Conservation (phyloP, 2,888 invertebrate genomes). For the Scaptomyza caliginosa region DNA sequence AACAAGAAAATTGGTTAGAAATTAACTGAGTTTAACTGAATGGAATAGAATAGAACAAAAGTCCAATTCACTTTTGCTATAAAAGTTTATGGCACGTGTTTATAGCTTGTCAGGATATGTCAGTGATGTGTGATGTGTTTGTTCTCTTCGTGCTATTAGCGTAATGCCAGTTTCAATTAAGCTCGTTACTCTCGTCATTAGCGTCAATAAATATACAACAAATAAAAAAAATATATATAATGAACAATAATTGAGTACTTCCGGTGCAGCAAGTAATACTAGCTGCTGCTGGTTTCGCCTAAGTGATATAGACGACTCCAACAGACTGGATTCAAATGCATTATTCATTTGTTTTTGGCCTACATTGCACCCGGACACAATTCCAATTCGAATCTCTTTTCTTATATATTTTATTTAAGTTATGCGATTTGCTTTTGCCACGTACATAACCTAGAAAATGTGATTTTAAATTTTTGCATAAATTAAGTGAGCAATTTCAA, state of each 20-base stretch:
- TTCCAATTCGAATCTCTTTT: background rate
- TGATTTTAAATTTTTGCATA: constrained; percentile 21
- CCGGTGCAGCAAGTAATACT: constrained; percentile 43
- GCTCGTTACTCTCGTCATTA: constrained; percentile 32
- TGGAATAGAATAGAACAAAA: background rate
- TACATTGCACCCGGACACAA: constrained; percentile 17
- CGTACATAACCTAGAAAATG: constrained; percentile 13
- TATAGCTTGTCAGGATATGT: constrained; percentile 23
- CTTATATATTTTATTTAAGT: background rate
- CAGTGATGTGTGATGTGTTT: background rate
- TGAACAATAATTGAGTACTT: constrained; percentile 51
- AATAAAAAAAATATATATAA: too few relatives aligned
- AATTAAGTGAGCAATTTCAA: constrained; percentile 33
- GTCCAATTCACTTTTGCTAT: background rate
- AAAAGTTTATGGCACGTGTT: background rate
- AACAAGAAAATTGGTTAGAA: too few relatives aligned
- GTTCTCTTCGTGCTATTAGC: background rate
- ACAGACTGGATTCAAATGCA: constrained; percentile 34
- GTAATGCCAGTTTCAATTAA: constrained; percentile 8
- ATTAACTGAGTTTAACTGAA: too few relatives aligned
- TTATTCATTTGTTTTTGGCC: constrained; percentile 52
- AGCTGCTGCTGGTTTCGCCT: constrained; percentile 5
- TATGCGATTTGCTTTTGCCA: background rate
- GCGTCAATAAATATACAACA: constrained; percentile 35
- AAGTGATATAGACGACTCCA: constrained; percentile 15